A percentile compares a stretch with the other conserved stretches of the same genome.
These are phyloP conservation scores for Phoxinus dragarum DNA, from an alignment of 2,797 vertebrate genomes.

Conservation along the genomic window DNA sequence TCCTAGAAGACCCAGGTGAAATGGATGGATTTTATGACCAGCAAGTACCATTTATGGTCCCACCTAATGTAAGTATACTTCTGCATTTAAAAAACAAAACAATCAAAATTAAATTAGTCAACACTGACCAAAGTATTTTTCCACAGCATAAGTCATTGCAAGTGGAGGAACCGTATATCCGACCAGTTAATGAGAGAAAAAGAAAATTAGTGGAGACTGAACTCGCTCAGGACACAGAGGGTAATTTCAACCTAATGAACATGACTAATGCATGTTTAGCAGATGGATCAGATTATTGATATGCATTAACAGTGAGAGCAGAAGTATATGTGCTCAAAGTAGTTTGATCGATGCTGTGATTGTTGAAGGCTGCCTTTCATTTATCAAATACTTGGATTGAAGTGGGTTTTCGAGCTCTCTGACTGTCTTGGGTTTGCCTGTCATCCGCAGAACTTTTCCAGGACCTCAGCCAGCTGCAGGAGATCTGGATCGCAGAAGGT, in stretches of 20 bases:
- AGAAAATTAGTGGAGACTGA: conserved; percentile 94
- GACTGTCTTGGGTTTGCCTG: neutral
- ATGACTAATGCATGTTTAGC: conserved; percentile 33
- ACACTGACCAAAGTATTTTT: conserved; percentile 36
- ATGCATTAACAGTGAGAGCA: conserved; percentile 36
- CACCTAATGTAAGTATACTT: conserved; percentile 85
- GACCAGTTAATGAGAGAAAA: conserved; percentile 86
- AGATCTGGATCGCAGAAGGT: conserved; percentile 98
- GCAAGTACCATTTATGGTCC: conserved; percentile 94
- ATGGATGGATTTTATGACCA: conserved; percentile 99
- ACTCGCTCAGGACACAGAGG: conserved; percentile 96
- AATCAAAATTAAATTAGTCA: neutral
- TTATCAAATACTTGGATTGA: neutral
- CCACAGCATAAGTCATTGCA: conserved; percentile 79
- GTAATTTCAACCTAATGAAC: conserved; percentile 70
- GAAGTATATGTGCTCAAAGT: conserved; percentile 7
- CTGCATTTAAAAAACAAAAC: neutral
- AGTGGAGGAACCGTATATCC: conserved; percentile 81
- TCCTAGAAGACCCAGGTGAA: conserved; percentile 71
- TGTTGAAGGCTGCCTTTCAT: conserved; percentile 12
- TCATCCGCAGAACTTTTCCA: conserved; percentile 90
- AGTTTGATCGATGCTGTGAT: conserved; percentile 6
- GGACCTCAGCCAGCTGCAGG: conserved; percentile 96
- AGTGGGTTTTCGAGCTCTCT: conserved; percentile 16
- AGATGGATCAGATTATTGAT: conserved; percentile 20